These are phyloP conservation scores for Tragelaphus imberbis DNA, from an alignment of 2,113 vertebrate genomes.

Conservation along the genomic window DNA sequence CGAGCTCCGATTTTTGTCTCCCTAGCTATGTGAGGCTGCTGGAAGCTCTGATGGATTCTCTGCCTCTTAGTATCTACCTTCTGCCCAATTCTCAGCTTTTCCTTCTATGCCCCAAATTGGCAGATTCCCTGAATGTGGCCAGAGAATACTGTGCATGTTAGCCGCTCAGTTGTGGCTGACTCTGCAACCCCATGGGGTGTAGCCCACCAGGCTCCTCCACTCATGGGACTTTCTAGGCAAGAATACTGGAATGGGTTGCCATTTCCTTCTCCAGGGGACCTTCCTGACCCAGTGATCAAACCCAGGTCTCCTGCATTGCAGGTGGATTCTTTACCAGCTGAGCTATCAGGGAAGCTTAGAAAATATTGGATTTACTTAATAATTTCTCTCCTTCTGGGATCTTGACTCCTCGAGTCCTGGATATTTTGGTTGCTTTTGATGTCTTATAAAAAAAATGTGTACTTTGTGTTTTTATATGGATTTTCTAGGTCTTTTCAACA, in stretches of 20 bases:
- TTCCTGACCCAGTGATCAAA: background rate
- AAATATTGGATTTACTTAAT: background rate
- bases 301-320: background rate
- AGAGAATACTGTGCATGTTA: background rate
- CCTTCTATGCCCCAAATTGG: background rate
- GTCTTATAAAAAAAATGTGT: background rate
- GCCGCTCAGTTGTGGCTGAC: fast-evolving
- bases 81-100: background rate
- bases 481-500: background rate
- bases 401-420: background rate
- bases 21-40: background rate
- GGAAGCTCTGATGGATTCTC: background rate
- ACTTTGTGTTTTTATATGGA: background rate
- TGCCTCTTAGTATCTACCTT: background rate
- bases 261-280: background rate
- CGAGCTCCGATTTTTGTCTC: background rate
- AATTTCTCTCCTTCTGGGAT: background rate
- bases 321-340: background rate
- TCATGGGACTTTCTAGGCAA: background rate
- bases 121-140: background rate
- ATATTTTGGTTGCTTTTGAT: background rate
- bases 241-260: background rate
- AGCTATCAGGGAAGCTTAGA: background rate
- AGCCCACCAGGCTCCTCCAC: background rate
- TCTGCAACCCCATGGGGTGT: background rate